Conservation (phyloP, 2,888 invertebrate genomes). For the Deroplatys truncata region DNA sequence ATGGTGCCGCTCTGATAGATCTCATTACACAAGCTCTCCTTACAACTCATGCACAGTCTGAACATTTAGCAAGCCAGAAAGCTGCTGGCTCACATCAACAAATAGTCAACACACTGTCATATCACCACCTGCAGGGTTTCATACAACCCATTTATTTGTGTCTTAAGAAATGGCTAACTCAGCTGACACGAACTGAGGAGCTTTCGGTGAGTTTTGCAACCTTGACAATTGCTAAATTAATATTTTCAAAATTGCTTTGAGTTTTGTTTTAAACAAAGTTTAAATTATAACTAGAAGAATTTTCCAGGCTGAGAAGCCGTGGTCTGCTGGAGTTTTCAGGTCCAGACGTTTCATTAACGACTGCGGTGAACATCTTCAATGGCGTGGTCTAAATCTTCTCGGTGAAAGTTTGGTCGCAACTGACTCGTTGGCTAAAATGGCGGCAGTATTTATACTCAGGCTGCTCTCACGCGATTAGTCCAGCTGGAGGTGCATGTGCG, state of each 20-base stretch:
- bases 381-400: no score
- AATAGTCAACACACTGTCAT: neutral
- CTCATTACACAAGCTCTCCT: conserved; percentile 37
- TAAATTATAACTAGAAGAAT: no score
- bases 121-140: conserved; percentile 9
- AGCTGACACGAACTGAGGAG: conserved; percentile 27
- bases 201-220: conserved; percentile 22
- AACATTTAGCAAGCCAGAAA: neutral
- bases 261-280: neutral
- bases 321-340: no score
- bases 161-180: conserved; percentile 37
- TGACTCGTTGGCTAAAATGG: no score
- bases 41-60: conserved; percentile 34
- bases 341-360: no score
- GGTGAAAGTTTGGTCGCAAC: no score
- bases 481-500: no score
- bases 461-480: no score
- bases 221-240: no score
- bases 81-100: neutral
- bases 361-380: no score
- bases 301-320: no score
- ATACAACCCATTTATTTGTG: conserved; percentile 28
- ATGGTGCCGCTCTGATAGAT: conserved; percentile 52
- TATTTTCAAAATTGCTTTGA: neutral
- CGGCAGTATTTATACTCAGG: no score